Base-by-base conservation (phyloP, 2,888 invertebrate genomes). In the Synergus umbraculus region DNA sequence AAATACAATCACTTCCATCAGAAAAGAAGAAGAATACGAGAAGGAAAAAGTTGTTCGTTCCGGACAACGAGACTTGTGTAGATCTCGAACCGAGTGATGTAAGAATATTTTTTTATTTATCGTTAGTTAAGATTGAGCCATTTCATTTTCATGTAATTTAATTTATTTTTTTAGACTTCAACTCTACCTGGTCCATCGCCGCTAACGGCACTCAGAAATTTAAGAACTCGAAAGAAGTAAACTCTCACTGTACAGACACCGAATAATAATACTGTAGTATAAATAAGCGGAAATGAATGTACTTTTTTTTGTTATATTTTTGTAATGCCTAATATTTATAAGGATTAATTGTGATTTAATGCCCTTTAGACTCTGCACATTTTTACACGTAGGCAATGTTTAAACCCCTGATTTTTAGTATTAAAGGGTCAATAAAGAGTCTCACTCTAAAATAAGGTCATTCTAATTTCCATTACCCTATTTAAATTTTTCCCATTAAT, bases 41-140 rank as follows among this genome's bases (percentile, higher is more conserved):
- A 60, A 88, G 80, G 41, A 91, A 90, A 77, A 90, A 88, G 65
- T 81, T 90, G 44, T 89, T 85, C 37, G n/a, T 76, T 0, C 66
- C 73, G 10, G 78, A n/a, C 0, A 87, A 90, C 22, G 90, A 89
- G 9, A 82, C 85, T 4, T 84, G 82, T 44, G 81, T 87, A 18
- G 90, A 90, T 13, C 65, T 90, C 5, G 89, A 88, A 15, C 83
- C 81, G 44, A 13, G 79, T 3, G 89, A 89, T 29, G 89, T 86
- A 82, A 81, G 63, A 46, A 54, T 60, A 22, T 12, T 73, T 46
- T 10, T 49, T 22, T 43, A 43, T 18, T 46, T 4, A 58, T 1
- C 2, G n/a, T 18, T 18, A 18, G 18, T 44, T n/a, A n/a, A 18
- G 1, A 18, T 18, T 18, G 3, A 43, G n/a, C 0, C 8, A n/a